phyloP scores from a whole-genome alignment of 1,140 invertebrate species.

The Heliothis virescens region DNA sequence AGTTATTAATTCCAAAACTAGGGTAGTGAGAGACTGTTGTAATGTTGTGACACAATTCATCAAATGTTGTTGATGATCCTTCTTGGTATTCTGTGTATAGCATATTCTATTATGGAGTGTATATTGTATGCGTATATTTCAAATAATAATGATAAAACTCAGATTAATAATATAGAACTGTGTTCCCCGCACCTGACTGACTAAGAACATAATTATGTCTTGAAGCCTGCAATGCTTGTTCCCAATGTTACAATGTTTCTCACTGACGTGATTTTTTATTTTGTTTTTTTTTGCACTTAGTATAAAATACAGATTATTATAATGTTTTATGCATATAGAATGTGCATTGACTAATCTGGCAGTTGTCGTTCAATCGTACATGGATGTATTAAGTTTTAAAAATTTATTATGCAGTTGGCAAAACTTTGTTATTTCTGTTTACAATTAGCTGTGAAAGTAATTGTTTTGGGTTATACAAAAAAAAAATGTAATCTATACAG shows the following conservation, averaged over 20 bases:
- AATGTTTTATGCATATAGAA: constrained; percentile 39
- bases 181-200: too few species aligned
- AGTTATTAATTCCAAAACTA: constrained; percentile 13
- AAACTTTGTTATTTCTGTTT: constrained; percentile 45
- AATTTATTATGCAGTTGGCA: constrained; percentile 37
- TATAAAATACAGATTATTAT: constrained; percentile 43
- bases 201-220: neutral
- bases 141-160: too few species aligned
- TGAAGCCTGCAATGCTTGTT: neutral
- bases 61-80: neutral
- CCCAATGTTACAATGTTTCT: constrained; percentile 2
- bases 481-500: too few species aligned
- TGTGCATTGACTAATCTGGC: constrained; percentile 22
- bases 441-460: constrained; percentile 21
- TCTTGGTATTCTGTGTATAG: too few species aligned
- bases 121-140: too few species aligned
- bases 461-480: neutral
- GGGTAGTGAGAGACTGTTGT: neutral
- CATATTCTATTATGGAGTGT: too few species aligned
- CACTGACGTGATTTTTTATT: neutral
- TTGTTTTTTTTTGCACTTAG: constrained; percentile 19
- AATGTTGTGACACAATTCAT: neutral
- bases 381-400: constrained; percentile 44
- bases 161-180: too few species aligned
- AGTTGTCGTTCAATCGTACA: constrained; percentile 16